Base-by-base conservation (phyloP, 1,140 invertebrate genomes). In the Copidosoma floridanum region DNA sequence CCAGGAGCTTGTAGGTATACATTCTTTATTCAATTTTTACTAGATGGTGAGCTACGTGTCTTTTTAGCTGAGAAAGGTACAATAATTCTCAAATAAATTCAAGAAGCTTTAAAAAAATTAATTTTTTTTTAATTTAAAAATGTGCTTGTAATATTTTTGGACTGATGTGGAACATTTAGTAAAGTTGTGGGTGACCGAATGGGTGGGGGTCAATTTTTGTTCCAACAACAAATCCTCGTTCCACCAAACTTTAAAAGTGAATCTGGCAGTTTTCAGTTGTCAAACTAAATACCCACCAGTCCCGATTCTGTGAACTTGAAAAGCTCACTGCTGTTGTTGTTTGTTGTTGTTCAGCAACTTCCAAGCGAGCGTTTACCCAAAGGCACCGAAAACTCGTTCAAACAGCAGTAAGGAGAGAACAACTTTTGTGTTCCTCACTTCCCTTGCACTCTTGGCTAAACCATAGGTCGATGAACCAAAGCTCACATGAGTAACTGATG, bases 251-350 rank as follows among this genome's bases (percentile, higher is more conserved):
- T 61, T 61, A 50, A 56, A 56, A 43, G 53, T 38, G 53, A 61
- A 56, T 61, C 53, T 44, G 54, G n/a, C 60, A 61, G 60, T 61
- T 61, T 61, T 61, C 46, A 61, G 52, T 56, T 61, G 53, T 61
- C 60, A 61, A 61, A 61, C 60, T 61, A 61, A 61, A 61, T 61
- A 61, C n/a, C n/a, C n/a, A n/a, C 59, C 53, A 38, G 60, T 61
- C 47, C 56, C 53, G 44, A 61, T 61, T 61, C 60, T 61, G 56
- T 61, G 60, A 61, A 61, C 60, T 61, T 61, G 60, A 61, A 61
- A 61, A 61, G 60, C 60, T 56, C n/a, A n/a, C n/a, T n/a, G n/a
- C n/a, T n/a, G n/a, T n/a, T n/a, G n/a, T n/a, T n/a, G n/a, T n/a
- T n/a, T n/a, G n/a, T n/a, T 56, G 60, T 61, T 61, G 60, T 61